Evolutionary conservation across 2,113 vertebrate genomes (phyloP).

Genomic region (Oenanthe melanoleuca): DNA sequence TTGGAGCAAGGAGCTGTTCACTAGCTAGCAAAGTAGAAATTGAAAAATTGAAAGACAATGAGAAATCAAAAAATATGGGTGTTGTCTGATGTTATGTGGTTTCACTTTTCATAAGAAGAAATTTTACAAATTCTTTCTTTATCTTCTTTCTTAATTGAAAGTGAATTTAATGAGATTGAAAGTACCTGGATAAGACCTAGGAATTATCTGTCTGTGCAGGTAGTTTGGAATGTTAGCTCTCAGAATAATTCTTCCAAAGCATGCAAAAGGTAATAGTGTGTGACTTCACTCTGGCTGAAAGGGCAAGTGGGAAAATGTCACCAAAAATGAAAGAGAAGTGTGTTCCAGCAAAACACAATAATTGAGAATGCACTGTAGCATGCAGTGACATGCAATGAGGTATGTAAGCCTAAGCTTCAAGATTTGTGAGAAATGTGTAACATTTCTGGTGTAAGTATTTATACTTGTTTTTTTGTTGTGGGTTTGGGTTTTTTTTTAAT

Average conservation of each 20-base stretch:
- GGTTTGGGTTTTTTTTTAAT: background rate
- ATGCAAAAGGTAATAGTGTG: background rate
- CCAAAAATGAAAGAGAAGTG: background rate
- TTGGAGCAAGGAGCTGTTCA: background rate
- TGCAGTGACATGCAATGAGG: background rate
- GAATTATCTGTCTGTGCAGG: background rate
- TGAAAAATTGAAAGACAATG: background rate
- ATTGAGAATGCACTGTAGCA: background rate
- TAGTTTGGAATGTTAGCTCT: background rate
- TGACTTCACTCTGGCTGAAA: background rate
- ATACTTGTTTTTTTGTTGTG: background rate
- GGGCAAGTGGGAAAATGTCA: background rate
- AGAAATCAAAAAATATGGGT: background rate
- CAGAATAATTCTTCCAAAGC: background rate
- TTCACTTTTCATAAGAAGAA: background rate
- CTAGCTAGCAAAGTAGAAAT: background rate
- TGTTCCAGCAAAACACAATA: background rate
- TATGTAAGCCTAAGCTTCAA: background rate
- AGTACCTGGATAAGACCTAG: background rate
- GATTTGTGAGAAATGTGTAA: background rate
- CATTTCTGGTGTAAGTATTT: background rate
- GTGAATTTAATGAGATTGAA: background rate
- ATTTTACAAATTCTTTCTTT: background rate
- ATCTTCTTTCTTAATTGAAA: background rate
- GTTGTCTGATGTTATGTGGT: background rate